phyloP scores from a whole-genome alignment of 2,113 vertebrate species.

The Mormyrus iriodes region DNA sequence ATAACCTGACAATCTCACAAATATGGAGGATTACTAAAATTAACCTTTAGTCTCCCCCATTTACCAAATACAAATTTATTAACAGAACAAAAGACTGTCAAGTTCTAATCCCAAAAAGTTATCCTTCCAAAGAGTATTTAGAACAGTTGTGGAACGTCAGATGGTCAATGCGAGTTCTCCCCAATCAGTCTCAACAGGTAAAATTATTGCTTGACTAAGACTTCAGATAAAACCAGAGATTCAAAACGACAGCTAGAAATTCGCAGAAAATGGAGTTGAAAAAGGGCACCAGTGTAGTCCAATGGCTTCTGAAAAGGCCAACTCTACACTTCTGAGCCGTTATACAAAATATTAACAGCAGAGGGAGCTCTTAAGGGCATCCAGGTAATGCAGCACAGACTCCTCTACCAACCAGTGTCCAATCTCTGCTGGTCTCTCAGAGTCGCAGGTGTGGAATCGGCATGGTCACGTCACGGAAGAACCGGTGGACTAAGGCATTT shows the following conservation, averaged over 20 bases:
- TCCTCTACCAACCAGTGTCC: not conserved
- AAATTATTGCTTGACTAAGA: not conserved
- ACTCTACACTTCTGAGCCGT: not conserved
- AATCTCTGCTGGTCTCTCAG: slow-evolving; percentile 43
- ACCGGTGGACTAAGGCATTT: slow-evolving; percentile 79
- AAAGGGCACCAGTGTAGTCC: not conserved
- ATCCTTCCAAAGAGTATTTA: not conserved
- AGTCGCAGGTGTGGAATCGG: slow-evolving; percentile 79
- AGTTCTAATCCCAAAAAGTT: not conserved
- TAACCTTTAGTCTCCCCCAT: not conserved
- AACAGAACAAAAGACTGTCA: not conserved
- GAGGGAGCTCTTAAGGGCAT: slow-evolving; percentile 8
- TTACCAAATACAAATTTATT: slow-evolving; percentile 19
- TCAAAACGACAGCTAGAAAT: not conserved
- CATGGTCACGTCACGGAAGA: slow-evolving; percentile 87
- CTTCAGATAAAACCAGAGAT: slow-evolving; percentile 7
- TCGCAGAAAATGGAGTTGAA: not conserved
- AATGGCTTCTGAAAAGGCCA: not conserved
- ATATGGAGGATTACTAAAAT: not conserved
- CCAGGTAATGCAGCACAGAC: slow-evolving; percentile 3
- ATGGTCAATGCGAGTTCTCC: not conserved
- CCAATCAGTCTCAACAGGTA: slow-evolving; percentile 24
- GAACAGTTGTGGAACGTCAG: not conserved
- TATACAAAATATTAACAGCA: slow-evolving; percentile 14
- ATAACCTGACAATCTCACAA: not conserved